Conservation (phyloP, 2,113 vertebrate genomes). For the Vombatus ursinus region DNA sequence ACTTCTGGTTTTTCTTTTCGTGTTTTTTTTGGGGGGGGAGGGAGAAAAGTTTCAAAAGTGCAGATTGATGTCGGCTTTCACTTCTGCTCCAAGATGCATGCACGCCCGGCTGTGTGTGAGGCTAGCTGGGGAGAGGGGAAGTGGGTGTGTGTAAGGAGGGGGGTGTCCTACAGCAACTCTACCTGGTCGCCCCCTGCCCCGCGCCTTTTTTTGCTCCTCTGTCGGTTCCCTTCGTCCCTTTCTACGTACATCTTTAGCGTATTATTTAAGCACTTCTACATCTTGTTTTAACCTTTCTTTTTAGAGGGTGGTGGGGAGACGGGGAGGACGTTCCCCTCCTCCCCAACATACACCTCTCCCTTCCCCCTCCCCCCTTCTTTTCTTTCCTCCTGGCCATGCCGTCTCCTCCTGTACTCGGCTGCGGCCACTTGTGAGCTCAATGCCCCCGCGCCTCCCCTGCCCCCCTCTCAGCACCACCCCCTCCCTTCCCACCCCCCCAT, state of each 20-base stretch:
- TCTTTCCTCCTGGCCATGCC: slow-evolving; percentile 63
- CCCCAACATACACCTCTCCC: slow-evolving; percentile 11
- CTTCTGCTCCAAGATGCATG: slow-evolving; percentile 27
- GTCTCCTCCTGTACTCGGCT: slow-evolving; percentile 61
- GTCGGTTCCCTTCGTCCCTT: slow-evolving; percentile 16
- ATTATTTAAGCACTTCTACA: slow-evolving; percentile 1
- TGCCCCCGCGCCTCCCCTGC: slow-evolving; percentile 71
- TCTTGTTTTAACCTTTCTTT: slow-evolving; percentile 62
- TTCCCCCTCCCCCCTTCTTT: slow-evolving; percentile 53
- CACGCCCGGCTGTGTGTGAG: slow-evolving; percentile 60
- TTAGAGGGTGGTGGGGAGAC: neutral
- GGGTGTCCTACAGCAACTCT: slow-evolving; percentile 74
- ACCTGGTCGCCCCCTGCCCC: slow-evolving; percentile 66
- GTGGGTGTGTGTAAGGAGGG: slow-evolving; percentile 73
- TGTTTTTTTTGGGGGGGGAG: slow-evolving; percentile 19
- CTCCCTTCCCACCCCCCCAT: slow-evolving; percentile 69
- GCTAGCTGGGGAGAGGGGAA: slow-evolving; percentile 58
- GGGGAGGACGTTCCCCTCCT: slow-evolving; percentile 46
- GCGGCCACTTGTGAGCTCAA: slow-evolving; percentile 74
- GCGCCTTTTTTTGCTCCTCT: slow-evolving; percentile 15
- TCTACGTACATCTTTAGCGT: neutral
- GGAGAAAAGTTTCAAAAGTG: slow-evolving; percentile 71
- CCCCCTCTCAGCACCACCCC: slow-evolving; percentile 42
- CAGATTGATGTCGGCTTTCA: slow-evolving; percentile 53
- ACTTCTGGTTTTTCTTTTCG: slow-evolving; percentile 74